Evolutionary conservation across 2,113 vertebrate species (phyloP).

Genomic region (Protobothrops flavoviridis): DNA sequence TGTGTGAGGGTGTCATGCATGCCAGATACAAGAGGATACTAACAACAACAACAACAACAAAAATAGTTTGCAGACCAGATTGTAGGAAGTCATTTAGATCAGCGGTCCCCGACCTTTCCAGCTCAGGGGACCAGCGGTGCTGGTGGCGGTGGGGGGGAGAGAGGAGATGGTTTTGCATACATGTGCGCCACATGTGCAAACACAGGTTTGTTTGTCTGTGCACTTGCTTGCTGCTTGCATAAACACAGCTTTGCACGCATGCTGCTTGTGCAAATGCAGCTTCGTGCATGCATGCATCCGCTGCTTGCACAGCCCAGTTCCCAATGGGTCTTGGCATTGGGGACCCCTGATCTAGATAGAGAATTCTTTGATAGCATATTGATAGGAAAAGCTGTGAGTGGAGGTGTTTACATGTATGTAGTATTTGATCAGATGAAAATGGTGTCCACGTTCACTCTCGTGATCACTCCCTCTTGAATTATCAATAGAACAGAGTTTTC

Average conservation of each 20-base stretch:
- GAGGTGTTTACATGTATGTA: background rate
- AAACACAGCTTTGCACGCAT: background rate
- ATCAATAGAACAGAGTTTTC: background rate
- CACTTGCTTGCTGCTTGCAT: too few relatives aligned
- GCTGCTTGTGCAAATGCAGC: too few relatives aligned
- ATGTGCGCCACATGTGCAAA: background rate
- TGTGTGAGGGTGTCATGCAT: conserved; percentile 50
- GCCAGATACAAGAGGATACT: conserved; percentile 33
- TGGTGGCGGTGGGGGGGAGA: background rate
- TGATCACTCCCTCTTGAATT: background rate
- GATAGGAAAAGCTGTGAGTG: background rate
- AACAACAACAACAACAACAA: conserved; percentile 9
- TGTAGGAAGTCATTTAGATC: background rate
- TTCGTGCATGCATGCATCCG: too few relatives aligned
- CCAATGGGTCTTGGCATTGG: too few relatives aligned
- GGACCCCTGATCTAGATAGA: too few relatives aligned
- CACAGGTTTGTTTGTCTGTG: background rate
- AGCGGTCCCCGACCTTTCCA: background rate
- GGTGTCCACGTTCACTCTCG: background rate
- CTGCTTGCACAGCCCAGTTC: too few relatives aligned
- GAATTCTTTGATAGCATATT: background rate
- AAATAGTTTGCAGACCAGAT: conserved; percentile 8
- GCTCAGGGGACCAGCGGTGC: background rate
- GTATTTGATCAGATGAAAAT: background rate
- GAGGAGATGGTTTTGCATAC: background rate